Evolutionary conservation across 2,888 invertebrate genomes (phyloP).

Genomic region (Drosophila algonquin): DNA sequence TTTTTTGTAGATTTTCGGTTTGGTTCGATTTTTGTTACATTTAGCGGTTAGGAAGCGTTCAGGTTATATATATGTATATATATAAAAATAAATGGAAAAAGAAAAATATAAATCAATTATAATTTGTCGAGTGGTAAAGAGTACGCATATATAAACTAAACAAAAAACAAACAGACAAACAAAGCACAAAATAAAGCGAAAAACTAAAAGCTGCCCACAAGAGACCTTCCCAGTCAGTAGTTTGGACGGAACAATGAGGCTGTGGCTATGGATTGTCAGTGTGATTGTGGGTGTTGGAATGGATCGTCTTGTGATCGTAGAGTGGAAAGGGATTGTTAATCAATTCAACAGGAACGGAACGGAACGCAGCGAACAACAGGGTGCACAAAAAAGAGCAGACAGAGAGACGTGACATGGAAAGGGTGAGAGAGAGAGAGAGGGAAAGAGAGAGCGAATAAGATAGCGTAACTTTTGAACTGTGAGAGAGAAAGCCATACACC

Average conservation of each 20-base stretch:
- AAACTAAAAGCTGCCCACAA: constrained; percentile 59
- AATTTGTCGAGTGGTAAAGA: constrained; percentile 29
- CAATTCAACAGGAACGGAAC: constrained; percentile 5
- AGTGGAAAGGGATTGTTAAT: constrained; percentile 23
- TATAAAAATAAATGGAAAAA: constrained; percentile 62
- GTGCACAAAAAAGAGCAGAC: neutral
- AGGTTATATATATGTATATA: constrained; percentile 28
- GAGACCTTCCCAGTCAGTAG: constrained; percentile 34
- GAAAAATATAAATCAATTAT: constrained; percentile 57
- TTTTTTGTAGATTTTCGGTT: constrained; percentile 48
- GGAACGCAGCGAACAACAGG: constrained; percentile 22
- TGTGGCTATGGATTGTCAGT: constrained; percentile 6
- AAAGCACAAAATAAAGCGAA: constrained; percentile 20
- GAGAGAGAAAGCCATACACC: constrained; percentile 70
- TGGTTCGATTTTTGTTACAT: constrained; percentile 45
- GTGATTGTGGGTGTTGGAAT: neutral
- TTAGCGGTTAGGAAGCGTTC: constrained; percentile 71
- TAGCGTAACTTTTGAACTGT: constrained; percentile 26
- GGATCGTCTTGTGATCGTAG: neutral
- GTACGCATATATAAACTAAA: constrained; percentile 40
- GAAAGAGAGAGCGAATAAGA: constrained; percentile 20
- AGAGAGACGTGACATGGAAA: constrained; percentile 1
- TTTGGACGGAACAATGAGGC: constrained; percentile 14
- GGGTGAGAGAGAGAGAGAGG: constrained; percentile 18
- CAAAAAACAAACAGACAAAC: constrained; percentile 32